Conservation (phyloP, 2,113 vertebrate species). For the Perca schrenkii region DNA sequence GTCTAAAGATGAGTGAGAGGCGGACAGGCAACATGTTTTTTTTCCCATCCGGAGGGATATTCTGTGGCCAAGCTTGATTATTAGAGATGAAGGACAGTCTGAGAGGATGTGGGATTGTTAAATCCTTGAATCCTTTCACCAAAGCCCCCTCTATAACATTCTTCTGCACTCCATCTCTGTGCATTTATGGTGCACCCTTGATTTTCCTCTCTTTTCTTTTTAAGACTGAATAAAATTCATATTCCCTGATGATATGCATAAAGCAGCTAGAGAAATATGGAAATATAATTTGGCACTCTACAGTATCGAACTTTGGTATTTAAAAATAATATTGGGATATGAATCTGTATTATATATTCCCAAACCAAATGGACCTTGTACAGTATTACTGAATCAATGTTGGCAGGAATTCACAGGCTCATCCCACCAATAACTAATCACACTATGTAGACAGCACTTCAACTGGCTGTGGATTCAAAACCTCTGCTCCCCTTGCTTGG, state of each 20-base stretch:
- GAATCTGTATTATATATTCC: constrained; percentile 21
- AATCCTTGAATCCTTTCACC: constrained; percentile 82
- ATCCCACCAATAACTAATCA: constrained; percentile 59
- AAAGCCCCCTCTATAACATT: constrained; percentile 76
- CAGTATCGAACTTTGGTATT: constrained; percentile 29
- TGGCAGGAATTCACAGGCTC: constrained; percentile 50
- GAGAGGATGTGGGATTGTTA: constrained; percentile 83
- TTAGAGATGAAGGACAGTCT: constrained; percentile 84
- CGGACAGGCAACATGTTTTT: constrained; percentile 82
- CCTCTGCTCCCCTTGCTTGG: constrained; percentile 82
- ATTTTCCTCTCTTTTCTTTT: constrained; percentile 63
- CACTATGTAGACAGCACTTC: constrained; percentile 68
- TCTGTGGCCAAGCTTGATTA: constrained; percentile 85
- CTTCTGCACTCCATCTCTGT: constrained; percentile 65
- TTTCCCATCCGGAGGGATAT: constrained; percentile 81
- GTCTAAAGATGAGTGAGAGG: constrained; percentile 84
- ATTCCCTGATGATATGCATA: constrained; percentile 67
- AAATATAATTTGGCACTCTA: constrained; percentile 48
- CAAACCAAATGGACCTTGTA: constrained; percentile 39
- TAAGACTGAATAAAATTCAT: constrained; percentile 51
- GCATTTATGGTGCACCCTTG: constrained; percentile 70
- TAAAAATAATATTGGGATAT: constrained; percentile 38
- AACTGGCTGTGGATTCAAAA: constrained; percentile 75
- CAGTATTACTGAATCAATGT: constrained; percentile 27
- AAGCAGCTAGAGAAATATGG: constrained; percentile 34